Conservation (phyloP, 1,140 invertebrate species). For the Drosophila persimilis region DNA sequence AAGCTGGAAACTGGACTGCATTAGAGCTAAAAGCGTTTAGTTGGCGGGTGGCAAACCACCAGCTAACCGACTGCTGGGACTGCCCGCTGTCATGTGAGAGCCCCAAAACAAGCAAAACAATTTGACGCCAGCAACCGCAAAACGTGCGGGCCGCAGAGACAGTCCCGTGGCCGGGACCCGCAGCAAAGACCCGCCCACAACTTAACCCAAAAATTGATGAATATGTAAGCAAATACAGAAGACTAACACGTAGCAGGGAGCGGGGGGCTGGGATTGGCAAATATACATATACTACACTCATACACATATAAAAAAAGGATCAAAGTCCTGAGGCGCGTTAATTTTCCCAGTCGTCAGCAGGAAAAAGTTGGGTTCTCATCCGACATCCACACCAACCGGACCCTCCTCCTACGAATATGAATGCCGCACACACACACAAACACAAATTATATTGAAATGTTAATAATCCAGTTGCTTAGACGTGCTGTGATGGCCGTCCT, state of each 20-base stretch:
- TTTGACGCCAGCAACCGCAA: conserved; percentile 78
- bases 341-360: conserved; percentile 75
- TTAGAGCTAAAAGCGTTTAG: conserved; percentile 78
- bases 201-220: conserved; percentile 81
- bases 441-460: conserved; percentile 80
- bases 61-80: conserved; percentile 65
- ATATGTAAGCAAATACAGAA: conserved; percentile 76
- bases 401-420: conserved; percentile 38
- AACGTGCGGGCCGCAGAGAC: conserved; percentile 52
- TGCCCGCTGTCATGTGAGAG: conserved; percentile 72
- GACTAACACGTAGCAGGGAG: conserved; percentile 41
- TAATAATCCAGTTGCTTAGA: conserved; percentile 80
- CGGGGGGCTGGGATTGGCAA: conserved; percentile 14
- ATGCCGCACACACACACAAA: background rate
- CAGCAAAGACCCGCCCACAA: conserved; percentile 50
- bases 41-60: conserved; percentile 52
- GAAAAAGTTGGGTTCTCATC: conserved; percentile 53
- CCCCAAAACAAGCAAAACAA: conserved; percentile 77
- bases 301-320: conserved; percentile 57
- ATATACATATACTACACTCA: conserved; percentile 32
- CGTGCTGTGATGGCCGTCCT: conserved; percentile 49
- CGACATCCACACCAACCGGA: background rate
- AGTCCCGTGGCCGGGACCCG: conserved; percentile 1
- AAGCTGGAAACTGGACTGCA: conserved; percentile 49
- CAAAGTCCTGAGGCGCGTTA: conserved; percentile 78